These are phyloP conservation scores for Tachypleus tridentatus DNA, from an alignment of 1,140 invertebrate species.

Conservation along the genomic window DNA sequence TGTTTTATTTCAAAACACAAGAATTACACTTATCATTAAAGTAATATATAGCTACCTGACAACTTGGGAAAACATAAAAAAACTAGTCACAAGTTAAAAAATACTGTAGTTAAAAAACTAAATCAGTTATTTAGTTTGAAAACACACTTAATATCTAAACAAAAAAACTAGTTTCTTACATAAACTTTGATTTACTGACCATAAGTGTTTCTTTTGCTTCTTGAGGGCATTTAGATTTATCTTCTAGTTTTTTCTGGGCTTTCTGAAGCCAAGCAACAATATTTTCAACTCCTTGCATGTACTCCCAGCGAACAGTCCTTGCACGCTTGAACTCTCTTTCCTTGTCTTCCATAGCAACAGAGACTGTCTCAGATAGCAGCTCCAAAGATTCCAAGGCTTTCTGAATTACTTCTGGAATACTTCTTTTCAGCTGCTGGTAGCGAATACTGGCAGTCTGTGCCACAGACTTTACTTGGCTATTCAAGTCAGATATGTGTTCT, in stretches of 20 bases:
- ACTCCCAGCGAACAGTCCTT: conserved; percentile 62
- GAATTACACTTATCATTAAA: no score
- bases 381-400: conserved; percentile 33
- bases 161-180: no score
- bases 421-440: conserved; percentile 52
- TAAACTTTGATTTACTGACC: not conserved
- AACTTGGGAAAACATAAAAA: no score
- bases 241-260: conserved; percentile 67
- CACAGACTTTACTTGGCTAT: conserved; percentile 33
- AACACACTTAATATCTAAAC: no score
- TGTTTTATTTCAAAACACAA: no score
- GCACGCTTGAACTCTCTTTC: conserved; percentile 69
- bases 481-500: conserved; percentile 19
- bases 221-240: conserved; percentile 60
- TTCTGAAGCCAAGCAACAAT: conserved; percentile 67
- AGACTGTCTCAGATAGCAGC: conserved; percentile 59
- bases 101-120: no score
- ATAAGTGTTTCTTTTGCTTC: conserved; percentile 56
- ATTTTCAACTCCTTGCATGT: conserved; percentile 59
- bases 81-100: no score
- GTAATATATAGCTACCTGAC: no score
- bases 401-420: conserved; percentile 55
- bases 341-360: conserved; percentile 69
- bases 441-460: conserved; percentile 49
- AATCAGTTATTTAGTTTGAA: no score